These are phyloP conservation scores for Temnothorax longispinosus DNA, from an alignment of 1,140 invertebrate genomes.

Conservation along the genomic window DNA sequence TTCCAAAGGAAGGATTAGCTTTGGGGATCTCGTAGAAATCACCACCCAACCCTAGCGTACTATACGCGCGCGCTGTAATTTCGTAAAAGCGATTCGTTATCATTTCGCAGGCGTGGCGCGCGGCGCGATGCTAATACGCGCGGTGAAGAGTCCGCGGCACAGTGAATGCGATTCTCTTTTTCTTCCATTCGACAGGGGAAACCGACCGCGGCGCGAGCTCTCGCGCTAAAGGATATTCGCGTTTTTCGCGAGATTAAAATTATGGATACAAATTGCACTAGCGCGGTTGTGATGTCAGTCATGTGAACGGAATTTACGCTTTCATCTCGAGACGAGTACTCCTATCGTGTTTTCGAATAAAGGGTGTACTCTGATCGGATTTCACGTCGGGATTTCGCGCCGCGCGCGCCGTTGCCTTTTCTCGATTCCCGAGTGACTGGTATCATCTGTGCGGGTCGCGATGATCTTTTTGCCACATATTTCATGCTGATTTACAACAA, in stretches of 20 bases:
- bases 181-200: constrained; percentile 26
- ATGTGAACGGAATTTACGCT: constrained; percentile 49
- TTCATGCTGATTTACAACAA: background rate
- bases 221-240: constrained; percentile 21
- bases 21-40: constrained; percentile 8
- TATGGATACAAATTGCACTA: constrained; percentile 56
- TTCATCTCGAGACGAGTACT: constrained; percentile 30
- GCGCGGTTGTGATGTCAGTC: constrained; percentile 30
- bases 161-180: constrained; percentile 40
- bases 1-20: background rate
- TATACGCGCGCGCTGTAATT: constrained; percentile 29
- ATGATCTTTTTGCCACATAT: background rate
- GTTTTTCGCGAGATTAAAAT: constrained; percentile 58
- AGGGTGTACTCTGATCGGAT: background rate
- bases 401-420: background rate
- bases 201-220: background rate
- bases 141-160: background rate
- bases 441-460: background rate
- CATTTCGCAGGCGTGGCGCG: constrained; percentile 16
- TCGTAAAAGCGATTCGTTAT: constrained; percentile 52
- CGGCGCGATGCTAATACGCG: constrained; percentile 28
- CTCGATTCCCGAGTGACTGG: background rate
- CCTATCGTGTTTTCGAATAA: constrained; percentile 5
- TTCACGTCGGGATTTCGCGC: background rate
- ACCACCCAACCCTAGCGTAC: background rate